These are phyloP conservation scores for Plecturocebus donacophilus DNA, from an alignment of 2,113 vertebrate genomes.

Conservation along the genomic window DNA sequence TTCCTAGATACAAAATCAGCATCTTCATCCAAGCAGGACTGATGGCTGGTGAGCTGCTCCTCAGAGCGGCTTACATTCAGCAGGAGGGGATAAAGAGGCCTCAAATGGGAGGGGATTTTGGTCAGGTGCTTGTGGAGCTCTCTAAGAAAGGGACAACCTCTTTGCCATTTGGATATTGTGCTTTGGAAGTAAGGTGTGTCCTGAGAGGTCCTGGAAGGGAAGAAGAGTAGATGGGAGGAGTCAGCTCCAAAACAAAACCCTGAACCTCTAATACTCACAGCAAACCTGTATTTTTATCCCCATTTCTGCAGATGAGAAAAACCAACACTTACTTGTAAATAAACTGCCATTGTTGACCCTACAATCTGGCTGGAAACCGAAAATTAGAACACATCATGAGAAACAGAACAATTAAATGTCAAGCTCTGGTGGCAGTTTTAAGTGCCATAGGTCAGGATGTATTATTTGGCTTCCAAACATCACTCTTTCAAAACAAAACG, in stretches of 20 bases:
- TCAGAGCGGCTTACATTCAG: background rate
- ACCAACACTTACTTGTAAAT: background rate
- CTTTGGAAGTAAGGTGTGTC: background rate
- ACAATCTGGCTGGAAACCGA: conserved; percentile 8
- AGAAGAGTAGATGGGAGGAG: background rate
- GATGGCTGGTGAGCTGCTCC: background rate
- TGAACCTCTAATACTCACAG: background rate
- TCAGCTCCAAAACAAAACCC: background rate
- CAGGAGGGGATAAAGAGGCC: background rate
- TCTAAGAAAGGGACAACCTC: background rate
- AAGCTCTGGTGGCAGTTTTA: background rate
- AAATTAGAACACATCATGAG: background rate
- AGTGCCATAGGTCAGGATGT: background rate
- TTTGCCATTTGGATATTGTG: background rate
- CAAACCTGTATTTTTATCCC: background rate
- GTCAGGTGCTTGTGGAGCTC: background rate
- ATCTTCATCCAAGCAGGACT: background rate
- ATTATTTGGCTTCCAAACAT: conserved; percentile 39
- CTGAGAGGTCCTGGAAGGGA: background rate
- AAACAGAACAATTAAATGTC: background rate
- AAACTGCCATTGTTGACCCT: background rate
- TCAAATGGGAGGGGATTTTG: background rate
- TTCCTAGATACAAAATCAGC: background rate
- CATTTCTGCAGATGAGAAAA: conserved; percentile 38
- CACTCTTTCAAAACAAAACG: conserved; percentile 23